phyloP scores from a whole-genome alignment of 1,140 invertebrate genomes.

The Camponotus pennsylvanicus region DNA sequence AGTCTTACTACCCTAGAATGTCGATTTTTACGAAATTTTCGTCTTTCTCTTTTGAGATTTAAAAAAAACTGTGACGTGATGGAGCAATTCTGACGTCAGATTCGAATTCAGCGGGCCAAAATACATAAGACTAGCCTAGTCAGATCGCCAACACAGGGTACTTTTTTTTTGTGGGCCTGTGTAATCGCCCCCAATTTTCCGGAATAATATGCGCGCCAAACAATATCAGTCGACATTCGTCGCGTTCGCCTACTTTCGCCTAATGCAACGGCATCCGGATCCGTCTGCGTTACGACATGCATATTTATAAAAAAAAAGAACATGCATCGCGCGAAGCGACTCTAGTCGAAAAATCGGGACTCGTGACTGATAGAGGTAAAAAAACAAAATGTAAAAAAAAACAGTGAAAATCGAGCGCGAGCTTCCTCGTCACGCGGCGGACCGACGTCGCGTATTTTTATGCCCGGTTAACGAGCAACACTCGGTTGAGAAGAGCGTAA shows the following conservation, averaged over 20 bases:
- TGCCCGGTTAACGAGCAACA: constrained; percentile 54
- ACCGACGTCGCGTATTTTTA: constrained; percentile 48
- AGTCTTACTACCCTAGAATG: no score
- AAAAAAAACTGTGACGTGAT: no score
- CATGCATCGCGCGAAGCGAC: not conserved
- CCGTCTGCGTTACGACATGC: constrained; percentile 66
- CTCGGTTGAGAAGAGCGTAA: constrained; percentile 55
- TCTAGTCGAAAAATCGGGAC: constrained; percentile 72
- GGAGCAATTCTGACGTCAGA: no score
- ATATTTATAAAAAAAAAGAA: constrained; percentile 73
- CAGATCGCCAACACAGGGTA: no score
- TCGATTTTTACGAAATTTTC: no score
- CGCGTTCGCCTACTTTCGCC: constrained; percentile 26
- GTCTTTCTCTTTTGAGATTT: no score
- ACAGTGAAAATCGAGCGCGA: constrained; percentile 76
- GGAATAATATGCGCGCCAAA: constrained; percentile 29
- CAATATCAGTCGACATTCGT: constrained; percentile 33
- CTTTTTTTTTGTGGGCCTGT: no score
- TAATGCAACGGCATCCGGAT: not conserved
- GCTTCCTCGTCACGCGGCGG: constrained; percentile 41
- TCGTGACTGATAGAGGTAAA: constrained; percentile 2
- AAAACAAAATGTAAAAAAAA: constrained; percentile 50
- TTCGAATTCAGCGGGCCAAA: no score
- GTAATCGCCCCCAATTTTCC: not conserved
- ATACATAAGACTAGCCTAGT: no score